phyloP scores from a whole-genome alignment of 2,113 vertebrate species.

The Pituophis catenifer region DNA sequence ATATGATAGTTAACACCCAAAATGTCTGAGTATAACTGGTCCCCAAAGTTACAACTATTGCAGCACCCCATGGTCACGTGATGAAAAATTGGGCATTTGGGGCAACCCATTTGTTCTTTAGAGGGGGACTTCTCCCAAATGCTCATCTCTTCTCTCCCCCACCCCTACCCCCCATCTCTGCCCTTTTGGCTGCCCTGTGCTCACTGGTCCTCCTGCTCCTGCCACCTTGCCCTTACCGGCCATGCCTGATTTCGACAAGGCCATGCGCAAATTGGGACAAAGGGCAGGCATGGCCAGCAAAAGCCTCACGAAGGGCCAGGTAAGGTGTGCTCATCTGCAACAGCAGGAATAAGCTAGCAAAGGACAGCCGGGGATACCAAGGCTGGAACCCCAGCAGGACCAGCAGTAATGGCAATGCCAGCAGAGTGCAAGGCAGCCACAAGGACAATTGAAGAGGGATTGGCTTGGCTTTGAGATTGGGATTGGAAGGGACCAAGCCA shows the following conservation, averaged over 20 bases:
- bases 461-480: too few relatives aligned
- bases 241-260: background rate
- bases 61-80: background rate
- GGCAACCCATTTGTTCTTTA: background rate
- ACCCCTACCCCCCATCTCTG: background rate
- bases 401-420: background rate
- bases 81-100: background rate
- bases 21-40: background rate
- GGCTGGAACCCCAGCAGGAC: background rate
- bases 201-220: background rate
- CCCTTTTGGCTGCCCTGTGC: background rate
- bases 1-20: background rate
- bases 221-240: background rate
- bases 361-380: background rate
- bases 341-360: background rate
- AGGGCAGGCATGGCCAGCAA: background rate
- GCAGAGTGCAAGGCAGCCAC: background rate
- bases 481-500: background rate
- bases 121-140: background rate
- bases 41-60: background rate
- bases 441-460: background rate
- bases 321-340: background rate
- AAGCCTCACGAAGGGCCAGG: background rate
- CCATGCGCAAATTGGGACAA: too few relatives aligned
- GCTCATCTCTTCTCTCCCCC: background rate